Evolutionary conservation across 2,797 vertebrate genomes (phyloP), one percentile per base, ranked within the genome.

Genomic region (Hylomyscus alleni): DNA sequence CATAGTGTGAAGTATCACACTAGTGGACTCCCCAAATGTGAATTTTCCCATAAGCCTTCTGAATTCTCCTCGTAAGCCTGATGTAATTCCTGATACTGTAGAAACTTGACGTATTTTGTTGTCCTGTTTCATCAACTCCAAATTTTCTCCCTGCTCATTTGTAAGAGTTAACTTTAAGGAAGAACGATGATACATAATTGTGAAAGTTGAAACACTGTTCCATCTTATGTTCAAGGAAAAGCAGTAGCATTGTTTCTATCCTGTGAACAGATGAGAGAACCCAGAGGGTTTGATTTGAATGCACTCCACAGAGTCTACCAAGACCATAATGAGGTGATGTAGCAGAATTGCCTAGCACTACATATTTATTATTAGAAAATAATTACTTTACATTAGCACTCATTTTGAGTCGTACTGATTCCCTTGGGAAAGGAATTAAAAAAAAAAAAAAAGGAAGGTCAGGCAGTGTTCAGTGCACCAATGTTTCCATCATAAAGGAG

Each of bases 61-160:
- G 56, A 96, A 87, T 77, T 3, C 37, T 77, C 82, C 67, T 87
- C 50, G 72, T 50, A 73, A 96, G 29, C 73, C 15, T n/a, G 15
- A 84, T 76, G 67, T 40, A 83, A 67, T 94, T 50, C 73, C 56
- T 54, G 75, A 85, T 89, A 47, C 50, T 86, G 5, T 50, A 69
- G n/a, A 88, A 95, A 85, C 92, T 90, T 90, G 83, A 65, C 93
- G 77, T 78, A 80, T 90, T 94, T 95, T 95, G 62, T 94, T 96
- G 91, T 90, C 62, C 31, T 88, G 13, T 93, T 88, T 76, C 80
- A 60, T 90, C 92, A 81, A 77, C 91, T 94, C 56, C 91, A 88
- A 88, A 95, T 95, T 78, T 94, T 94, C 93, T 91, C 95, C 77
- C 65, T 93, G 54, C 95, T 96, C 78, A 62, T 92, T 94, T 92